Base-by-base conservation (phyloP, 2,888 invertebrate genomes). In the Tetragonula carbonaria region DNA sequence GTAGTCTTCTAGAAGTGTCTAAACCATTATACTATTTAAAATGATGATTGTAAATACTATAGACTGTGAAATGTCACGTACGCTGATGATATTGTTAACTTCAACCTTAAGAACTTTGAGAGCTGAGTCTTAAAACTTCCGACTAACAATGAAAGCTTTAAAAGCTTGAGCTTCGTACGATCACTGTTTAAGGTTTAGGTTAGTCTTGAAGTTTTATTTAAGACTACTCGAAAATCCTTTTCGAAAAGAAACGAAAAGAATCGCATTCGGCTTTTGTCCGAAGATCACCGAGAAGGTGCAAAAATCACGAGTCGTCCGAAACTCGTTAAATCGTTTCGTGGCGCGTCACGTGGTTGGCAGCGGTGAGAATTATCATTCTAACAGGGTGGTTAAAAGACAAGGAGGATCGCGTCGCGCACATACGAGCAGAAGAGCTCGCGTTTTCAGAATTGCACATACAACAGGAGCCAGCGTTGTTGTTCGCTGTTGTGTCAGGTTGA, bases 341-440 rank as follows among this genome's bases (percentile, higher is more conserved):
- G n/a, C 57, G n/a, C 57, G 11, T 57, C n/a, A 1, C 57, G 13
- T n/a, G n/a, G 18, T 38, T 33, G 45, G 63, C 28, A 23, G 28
- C 71, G 57, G 65, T 70, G 80, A 75, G 84, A 80, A 86, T 86
- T 81, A 88, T 86, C 82, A 83, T 86, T 82, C 66, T 79, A 81
- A 76, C 77, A 63, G 71, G 71, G 72, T 57, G 50, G 71, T 72
- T 70, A 67, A 63, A 11, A 57, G 53, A 62, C 51, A 67, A 57
- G 23, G 28, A 11, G 45, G 38, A 4, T 2, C 11, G 11, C 8
- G 28, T 28, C 28, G 28, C 28, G 23, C 62, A 62, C 62, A 18
- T 70, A 70, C 65, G 28, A 53, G 23, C 23, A 51, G 11, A 55
- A 23, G 23, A 14, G 13, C 21, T 33, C 8, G 67, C 21, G 6